Conservation (phyloP, 2,113 vertebrate species). For the Austrofundulus limnaeus region DNA sequence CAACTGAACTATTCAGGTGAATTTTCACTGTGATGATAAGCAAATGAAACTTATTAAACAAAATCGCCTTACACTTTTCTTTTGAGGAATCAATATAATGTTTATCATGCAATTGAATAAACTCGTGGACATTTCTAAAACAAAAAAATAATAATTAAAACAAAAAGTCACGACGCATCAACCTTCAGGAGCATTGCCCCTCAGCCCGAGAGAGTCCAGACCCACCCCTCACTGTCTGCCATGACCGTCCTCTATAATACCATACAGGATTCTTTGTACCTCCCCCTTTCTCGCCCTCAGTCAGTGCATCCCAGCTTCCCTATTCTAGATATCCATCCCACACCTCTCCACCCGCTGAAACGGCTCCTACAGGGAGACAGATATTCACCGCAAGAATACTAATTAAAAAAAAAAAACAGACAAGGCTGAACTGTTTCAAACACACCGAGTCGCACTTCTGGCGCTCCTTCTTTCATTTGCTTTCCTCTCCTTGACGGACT, state of each 20-base stretch:
- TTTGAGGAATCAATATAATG: no score
- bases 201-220: constrained; percentile 63
- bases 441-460: constrained; percentile 64
- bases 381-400: neutral
- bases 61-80: no score
- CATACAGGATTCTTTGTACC: constrained; percentile 78
- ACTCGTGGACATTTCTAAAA: no score
- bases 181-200: constrained; percentile 43
- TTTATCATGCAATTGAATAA: no score
- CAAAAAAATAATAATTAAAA: no score
- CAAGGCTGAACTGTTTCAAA: constrained; percentile 58
- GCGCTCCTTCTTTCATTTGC: constrained; percentile 31
- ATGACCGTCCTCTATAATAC: constrained; percentile 78
- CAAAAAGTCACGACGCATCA: constrained; percentile 69
- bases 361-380: constrained; percentile 40
- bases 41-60: no score
- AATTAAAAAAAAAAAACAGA: constrained; percentile 21
- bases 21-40: no score
- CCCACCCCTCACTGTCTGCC: constrained; percentile 78
- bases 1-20: no score
- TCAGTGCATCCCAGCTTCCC: constrained; percentile 71
- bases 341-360: constrained; percentile 68
- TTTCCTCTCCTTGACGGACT: constrained; percentile 63
- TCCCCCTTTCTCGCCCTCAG: constrained; percentile 77
- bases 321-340: constrained; percentile 71